phyloP scores from a whole-genome alignment of 2,888 invertebrate species.

The Ramazzottius varieornatus region DNA sequence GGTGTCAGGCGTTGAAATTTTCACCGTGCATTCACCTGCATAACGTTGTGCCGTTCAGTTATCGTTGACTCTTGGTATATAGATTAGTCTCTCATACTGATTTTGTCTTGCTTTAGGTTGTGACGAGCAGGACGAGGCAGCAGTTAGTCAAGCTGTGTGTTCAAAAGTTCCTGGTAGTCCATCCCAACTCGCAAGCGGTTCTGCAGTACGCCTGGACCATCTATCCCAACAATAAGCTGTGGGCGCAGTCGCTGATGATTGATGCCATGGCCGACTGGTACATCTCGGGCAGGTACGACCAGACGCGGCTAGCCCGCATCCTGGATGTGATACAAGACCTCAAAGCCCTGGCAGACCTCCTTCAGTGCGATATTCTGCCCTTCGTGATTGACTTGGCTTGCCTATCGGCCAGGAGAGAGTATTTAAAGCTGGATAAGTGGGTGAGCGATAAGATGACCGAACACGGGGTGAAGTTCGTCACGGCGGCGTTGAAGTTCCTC shows the following conservation, averaged over 20 bases:
- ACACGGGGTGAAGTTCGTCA: slow-evolving; percentile 64
- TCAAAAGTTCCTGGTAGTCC: not conserved
- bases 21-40: no score
- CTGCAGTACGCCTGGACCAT: slow-evolving; percentile 5
- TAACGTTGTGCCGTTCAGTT: no score
- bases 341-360: slow-evolving; percentile 20
- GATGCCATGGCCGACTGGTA: slow-evolving; percentile 96
- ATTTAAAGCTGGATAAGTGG: slow-evolving; percentile 94
- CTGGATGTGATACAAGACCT: slow-evolving; percentile 82
- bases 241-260: slow-evolving; percentile 34
- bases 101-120: not conserved
- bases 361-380: slow-evolving; percentile 11
- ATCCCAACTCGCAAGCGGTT: slow-evolving; percentile 8
- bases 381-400: slow-evolving; percentile 95
- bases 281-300: slow-evolving; percentile 59
- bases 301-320: slow-evolving; percentile 67
- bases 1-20: no score
- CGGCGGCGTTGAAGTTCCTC: slow-evolving; percentile 57
- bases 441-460: slow-evolving; percentile 82
- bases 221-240: not conserved
- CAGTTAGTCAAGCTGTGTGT: not conserved
- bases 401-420: slow-evolving; percentile 79
- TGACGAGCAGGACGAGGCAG: not conserved
- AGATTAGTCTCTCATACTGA: no score
- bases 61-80: no score